Conservation (phyloP, 2,113 vertebrate species). For the Gorsachius goisagi region DNA sequence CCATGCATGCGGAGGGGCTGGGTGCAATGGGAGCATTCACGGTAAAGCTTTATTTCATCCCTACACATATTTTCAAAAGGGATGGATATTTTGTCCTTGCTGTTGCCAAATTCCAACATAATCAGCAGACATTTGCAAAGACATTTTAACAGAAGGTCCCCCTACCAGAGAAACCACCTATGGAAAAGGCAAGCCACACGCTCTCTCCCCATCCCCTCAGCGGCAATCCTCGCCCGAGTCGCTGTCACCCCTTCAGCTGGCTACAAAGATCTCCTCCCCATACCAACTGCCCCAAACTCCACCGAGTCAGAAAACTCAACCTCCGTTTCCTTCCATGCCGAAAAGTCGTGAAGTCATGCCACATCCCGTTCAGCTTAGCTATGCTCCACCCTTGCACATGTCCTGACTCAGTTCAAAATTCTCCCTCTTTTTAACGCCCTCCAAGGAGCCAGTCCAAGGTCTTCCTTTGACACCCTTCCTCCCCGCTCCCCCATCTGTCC, state of each 20-base stretch:
- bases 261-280: not conserved
- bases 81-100: not conserved
- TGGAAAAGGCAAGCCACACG: not conserved
- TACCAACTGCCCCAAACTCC: not conserved
- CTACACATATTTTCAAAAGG: not conserved
- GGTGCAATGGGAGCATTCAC: not conserved
- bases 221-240: not conserved
- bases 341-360: not conserved
- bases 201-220: not conserved
- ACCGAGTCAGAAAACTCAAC: not conserved
- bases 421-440: not conserved
- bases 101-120: not conserved
- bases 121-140: not conserved
- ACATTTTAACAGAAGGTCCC: not conserved
- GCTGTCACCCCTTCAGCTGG: not conserved
- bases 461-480: not conserved
- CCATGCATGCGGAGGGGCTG: not conserved
- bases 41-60: not conserved
- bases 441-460: not conserved
- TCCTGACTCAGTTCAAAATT: not conserved
- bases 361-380: not conserved
- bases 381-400: fast-evolving
- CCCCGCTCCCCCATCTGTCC: not conserved
- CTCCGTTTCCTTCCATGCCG: not conserved
- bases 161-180: not conserved